These are phyloP conservation scores for Neotragus moschatus DNA, from an alignment of 2,113 vertebrate species.

Conservation along the genomic window DNA sequence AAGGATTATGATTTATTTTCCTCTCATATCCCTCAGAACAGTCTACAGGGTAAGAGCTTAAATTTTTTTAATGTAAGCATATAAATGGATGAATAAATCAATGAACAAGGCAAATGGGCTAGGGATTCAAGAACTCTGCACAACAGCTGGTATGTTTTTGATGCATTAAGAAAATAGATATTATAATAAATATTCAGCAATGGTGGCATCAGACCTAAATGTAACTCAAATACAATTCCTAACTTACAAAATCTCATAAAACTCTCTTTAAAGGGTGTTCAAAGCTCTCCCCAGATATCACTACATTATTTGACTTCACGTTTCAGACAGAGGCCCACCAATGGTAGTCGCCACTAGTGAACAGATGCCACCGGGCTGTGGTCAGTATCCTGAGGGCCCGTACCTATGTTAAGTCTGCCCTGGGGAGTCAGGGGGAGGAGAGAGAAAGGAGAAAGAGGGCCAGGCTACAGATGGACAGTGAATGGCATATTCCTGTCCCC, in stretches of 20 bases:
- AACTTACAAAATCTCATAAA: neutral
- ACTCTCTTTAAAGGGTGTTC: neutral
- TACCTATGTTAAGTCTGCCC: neutral
- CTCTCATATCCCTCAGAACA: neutral
- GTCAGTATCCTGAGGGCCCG: neutral
- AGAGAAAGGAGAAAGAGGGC: neutral
- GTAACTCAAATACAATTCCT: neutral
- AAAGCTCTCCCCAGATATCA: neutral
- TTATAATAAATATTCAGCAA: neutral
- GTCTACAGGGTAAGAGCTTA: neutral
- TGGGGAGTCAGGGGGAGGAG: neutral
- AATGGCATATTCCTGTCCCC: neutral
- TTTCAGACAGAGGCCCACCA: neutral
- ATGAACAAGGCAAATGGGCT: neutral
- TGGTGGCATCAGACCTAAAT: neutral
- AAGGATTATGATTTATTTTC: neutral
- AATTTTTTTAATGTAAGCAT: neutral
- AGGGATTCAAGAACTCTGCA: neutral
- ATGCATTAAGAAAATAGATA: neutral
- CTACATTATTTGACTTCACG: neutral
- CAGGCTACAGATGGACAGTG: neutral
- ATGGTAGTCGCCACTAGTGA: neutral
- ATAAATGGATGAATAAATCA: neutral
- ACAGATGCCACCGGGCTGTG: neutral
- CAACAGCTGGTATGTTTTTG: neutral